phyloP scores from a whole-genome alignment of 1,140 invertebrate genomes.

The Cepaea nemoralis region DNA sequence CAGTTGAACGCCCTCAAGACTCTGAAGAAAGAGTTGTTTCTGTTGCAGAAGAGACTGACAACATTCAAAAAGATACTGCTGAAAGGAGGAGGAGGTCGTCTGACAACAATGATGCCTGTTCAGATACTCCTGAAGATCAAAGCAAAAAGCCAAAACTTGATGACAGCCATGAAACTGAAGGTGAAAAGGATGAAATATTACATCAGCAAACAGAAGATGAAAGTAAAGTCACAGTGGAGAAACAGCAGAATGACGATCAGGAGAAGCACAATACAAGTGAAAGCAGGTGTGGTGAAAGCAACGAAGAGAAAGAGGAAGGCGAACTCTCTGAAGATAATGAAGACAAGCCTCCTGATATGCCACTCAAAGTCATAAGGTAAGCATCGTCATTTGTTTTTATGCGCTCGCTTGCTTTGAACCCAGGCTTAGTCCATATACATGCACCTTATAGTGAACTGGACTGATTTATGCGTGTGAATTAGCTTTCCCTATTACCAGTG shows the following conservation, averaged over 20 bases:
- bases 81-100: not conserved
- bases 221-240: not conserved
- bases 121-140: not conserved
- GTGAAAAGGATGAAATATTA: not conserved
- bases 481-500: too few species aligned
- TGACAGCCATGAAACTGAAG: conserved; percentile 11
- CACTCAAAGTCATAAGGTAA: conserved; percentile 24
- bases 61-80: not conserved
- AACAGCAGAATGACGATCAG: not conserved
- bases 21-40: not conserved
- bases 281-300: conserved; percentile 9
- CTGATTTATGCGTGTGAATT: too few species aligned
- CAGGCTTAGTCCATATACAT: too few species aligned
- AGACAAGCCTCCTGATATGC: not conserved
- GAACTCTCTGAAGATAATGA: conserved; percentile 33
- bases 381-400: not conserved
- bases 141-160: not conserved
- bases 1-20: not conserved
- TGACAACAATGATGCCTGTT: not conserved
- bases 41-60: not conserved
- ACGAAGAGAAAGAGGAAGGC: conserved; percentile 37
- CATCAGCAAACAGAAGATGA: not conserved
- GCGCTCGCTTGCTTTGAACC: too few species aligned
- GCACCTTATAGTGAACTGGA: too few species aligned
- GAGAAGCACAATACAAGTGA: not conserved